Percentiles rank a stretch among this genome's conserved stretches.
These are phyloP conservation scores for Leucoraja ocellata DNA, from an alignment of 2,797 vertebrate genomes.

Conservation along the genomic window DNA sequence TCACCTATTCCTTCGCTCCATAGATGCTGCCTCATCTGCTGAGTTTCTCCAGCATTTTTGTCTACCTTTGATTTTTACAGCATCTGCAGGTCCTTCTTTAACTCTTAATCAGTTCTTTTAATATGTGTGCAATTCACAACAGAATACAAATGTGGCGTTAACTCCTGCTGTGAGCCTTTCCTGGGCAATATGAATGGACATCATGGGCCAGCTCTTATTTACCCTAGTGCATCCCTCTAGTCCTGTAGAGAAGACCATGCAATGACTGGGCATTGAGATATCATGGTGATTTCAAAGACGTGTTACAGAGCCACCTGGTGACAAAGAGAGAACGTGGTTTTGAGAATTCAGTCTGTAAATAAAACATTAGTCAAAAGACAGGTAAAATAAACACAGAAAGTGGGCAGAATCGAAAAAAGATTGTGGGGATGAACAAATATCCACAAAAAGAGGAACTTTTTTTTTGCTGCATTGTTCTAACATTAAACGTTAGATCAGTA, in stretches of 20 bases:
- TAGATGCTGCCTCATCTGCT: no score
- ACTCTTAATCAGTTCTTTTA: not conserved
- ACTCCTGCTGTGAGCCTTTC: not conserved
- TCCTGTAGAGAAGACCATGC: not conserved
- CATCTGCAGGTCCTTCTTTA: no score
- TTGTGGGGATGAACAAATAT: not conserved
- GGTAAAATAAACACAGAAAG: not conserved
- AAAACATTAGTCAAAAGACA: not conserved
- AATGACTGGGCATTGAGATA: not conserved
- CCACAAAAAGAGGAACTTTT: not conserved
- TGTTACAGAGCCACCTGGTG: not conserved
- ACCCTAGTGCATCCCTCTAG: not conserved
- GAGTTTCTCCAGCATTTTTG: no score
- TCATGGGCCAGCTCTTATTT: not conserved
- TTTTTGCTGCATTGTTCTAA: not conserved
- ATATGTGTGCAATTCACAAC: not conserved
- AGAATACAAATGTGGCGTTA: not conserved
- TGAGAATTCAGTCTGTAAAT: not conserved
- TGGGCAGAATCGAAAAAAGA: not conserved
- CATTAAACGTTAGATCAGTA: not conserved
- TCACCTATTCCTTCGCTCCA: no score
- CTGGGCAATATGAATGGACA: not conserved
- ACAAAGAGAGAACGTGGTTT: not conserved
- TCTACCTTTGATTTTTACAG: no score
- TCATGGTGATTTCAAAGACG: not conserved